These are phyloP conservation scores for Scleropages formosus DNA, from an alignment of 2,797 vertebrate species.

Conservation along the genomic window DNA sequence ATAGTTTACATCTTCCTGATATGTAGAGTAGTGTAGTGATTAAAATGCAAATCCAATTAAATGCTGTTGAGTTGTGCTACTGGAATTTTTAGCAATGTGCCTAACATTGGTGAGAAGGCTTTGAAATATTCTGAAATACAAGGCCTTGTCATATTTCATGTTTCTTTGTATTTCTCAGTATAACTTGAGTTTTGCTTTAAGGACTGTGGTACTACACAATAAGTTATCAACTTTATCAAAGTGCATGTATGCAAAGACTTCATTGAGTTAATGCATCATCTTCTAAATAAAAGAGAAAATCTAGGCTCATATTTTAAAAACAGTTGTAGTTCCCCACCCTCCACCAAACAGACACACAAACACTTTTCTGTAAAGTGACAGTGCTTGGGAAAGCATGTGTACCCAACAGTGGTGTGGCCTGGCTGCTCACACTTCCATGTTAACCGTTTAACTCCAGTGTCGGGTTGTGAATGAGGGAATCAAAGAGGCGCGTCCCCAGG, in stretches of 20 bases:
- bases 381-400: slow-evolving; percentile 37
- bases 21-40: slow-evolving; percentile 68
- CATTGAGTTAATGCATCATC: too few relatives aligned
- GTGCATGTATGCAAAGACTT: too few relatives aligned
- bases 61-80: slow-evolving; percentile 46
- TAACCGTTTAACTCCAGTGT: slow-evolving; percentile 63
- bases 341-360: background rate
- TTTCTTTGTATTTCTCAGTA: background rate
- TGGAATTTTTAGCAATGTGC: slow-evolving; percentile 60
- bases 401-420: slow-evolving; percentile 50
- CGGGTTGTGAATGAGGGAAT: slow-evolving; percentile 56
- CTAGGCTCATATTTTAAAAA: too few relatives aligned
- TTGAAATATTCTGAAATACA: slow-evolving; percentile 58
- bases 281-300: too few relatives aligned
- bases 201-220: background rate
- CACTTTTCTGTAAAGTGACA: background rate
- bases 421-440: slow-evolving; percentile 54
- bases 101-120: slow-evolving; percentile 58
- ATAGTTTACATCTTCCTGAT: slow-evolving; percentile 47
- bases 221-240: too few relatives aligned
- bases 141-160: slow-evolving; percentile 37
- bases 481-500: slow-evolving; percentile 64
- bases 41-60: slow-evolving; percentile 70
- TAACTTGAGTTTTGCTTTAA: background rate
- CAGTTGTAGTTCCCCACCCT: background rate